These are phyloP conservation scores for Neogobius melanostomus DNA, from an alignment of 2,113 vertebrate species.

Conservation along the genomic window DNA sequence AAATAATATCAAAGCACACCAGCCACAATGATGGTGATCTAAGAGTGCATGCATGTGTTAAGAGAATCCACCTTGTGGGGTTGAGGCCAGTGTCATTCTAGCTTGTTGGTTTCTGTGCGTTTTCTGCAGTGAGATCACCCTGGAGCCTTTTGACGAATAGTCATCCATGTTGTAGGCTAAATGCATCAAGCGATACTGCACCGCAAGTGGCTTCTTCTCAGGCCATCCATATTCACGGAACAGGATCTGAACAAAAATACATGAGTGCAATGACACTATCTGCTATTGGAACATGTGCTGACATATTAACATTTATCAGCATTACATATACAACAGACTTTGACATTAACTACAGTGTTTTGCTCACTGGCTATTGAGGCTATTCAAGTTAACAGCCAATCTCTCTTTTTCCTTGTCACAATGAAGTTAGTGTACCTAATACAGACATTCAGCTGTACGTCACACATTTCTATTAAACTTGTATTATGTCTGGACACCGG, in stretches of 20 bases:
- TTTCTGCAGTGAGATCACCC: constrained; percentile 67
- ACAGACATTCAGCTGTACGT: no score
- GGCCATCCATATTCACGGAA: constrained; percentile 81
- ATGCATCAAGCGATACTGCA: constrained; percentile 77
- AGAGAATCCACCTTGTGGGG: constrained; percentile 60
- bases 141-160: constrained; percentile 79
- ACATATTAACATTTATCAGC: no score
- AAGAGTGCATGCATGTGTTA: not conserved
- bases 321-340: no score
- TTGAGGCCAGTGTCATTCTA: constrained; percentile 48
- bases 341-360: no score
- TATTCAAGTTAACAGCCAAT: no score
- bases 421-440: no score
- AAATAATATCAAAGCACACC: not conserved
- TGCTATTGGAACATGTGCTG: no score
- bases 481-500: no score
- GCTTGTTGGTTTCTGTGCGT: constrained; percentile 71
- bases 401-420: no score
- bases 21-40: not conserved
- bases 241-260: constrained; percentile 67
- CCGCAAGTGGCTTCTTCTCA: constrained; percentile 58
- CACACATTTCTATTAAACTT: no score
- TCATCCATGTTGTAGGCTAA: constrained; percentile 78
- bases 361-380: no score
- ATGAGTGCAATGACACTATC: not conserved